Conservation (phyloP, 2,113 vertebrate genomes). For the Trochalopteron elliotii region DNA sequence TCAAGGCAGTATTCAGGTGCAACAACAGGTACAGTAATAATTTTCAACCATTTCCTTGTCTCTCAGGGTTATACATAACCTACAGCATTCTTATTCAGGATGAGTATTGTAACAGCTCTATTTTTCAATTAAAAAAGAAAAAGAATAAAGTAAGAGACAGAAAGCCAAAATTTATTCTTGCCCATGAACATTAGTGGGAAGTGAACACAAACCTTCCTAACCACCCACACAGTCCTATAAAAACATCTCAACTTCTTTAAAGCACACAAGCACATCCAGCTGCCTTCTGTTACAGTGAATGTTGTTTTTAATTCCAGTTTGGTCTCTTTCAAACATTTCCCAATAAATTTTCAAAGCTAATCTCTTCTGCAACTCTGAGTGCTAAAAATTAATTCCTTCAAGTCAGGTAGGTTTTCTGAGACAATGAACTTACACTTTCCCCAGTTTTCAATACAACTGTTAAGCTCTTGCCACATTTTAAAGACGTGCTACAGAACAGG, state of each 20-base stretch:
- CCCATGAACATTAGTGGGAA: not conserved
- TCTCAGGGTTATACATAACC: not conserved
- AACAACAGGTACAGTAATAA: not conserved
- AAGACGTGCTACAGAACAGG: not conserved
- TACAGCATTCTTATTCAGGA: not conserved
- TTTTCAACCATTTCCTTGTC: not conserved
- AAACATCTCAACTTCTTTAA: slow-evolving; percentile 18
- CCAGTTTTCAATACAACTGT: not conserved
- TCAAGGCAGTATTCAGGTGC: not conserved
- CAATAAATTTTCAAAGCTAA: not conserved
- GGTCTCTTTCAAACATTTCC: not conserved
- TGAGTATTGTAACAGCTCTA: not conserved
- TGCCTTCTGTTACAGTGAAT: slow-evolving; percentile 16
- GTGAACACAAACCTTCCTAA: not conserved
- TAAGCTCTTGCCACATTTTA: not conserved
- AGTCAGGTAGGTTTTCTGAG: not conserved
- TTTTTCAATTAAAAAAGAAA: not conserved
- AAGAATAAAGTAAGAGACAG: not conserved
- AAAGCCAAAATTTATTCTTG: not conserved
- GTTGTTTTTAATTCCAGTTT: not conserved
- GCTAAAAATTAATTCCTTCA: not conserved
- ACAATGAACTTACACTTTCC: not conserved
- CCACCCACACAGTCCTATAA: not conserved
- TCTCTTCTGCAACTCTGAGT: not conserved
- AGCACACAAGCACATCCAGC: slow-evolving; percentile 13